Base-by-base conservation (phyloP, 2,113 vertebrate species). In the Alosa alosa region DNA sequence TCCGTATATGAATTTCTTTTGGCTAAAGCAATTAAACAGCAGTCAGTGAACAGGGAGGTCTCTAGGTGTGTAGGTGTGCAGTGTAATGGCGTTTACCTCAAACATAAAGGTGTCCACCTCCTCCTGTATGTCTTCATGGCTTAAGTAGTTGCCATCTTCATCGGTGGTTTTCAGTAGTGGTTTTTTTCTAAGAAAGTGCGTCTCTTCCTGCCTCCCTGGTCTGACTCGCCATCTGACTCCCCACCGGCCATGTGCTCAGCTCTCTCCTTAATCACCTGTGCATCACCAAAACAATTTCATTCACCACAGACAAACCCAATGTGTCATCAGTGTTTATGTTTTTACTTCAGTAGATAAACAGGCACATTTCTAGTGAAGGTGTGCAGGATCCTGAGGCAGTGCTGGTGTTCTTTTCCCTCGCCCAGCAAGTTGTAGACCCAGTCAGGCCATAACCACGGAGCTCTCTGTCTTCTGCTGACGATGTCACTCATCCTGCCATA, bases 101-200 rank as follows among this genome's bases (percentile, higher is more conserved):
- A 97, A 97, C 96, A 97, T 97, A 89, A 97, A 97, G 4, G 97
- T 97, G 90, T 97, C 96, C 6, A 97, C 96, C 92, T 97, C 96
- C 46, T 97, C 96, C 89, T 95, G 95, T 89, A 97, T 93, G 39
- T 96, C 95, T 9, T 68, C 87, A 6, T 94, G 92, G 88, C 92
- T 96, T 85, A 97, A 0, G 57, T 89, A 90, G 5, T 94, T 93
- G 31, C 96, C 96, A 36, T 93, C 86, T 0, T 96, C 95, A 91
- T 97, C 95, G 22, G 88, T 94, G 87, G 93, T 89, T 39, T 75
- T 94, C 85, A 97, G 89, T 39, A 97, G 95, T n/a, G n/a, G n/a
- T n/a, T n/a, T n/a, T n/a, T n/a, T n/a, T 97, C 96, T 41, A 97
- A 92, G 82, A 97, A 97, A 83, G 94, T 96, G 68, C 86, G 93